Conservation (phyloP, 2,888 invertebrate species). For the Athripsodes cinereus region DNA sequence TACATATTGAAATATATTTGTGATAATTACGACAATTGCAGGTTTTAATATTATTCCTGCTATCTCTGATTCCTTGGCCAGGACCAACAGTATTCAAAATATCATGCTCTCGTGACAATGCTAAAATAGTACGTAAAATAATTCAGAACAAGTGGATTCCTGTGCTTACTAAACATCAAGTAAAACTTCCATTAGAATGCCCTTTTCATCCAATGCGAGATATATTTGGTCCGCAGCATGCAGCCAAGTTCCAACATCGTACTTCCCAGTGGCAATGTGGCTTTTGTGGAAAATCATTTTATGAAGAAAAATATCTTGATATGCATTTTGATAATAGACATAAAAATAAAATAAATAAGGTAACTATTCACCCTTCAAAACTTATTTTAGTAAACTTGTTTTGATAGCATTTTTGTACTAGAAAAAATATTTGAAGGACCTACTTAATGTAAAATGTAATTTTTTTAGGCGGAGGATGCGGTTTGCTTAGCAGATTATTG, state of each 20-base stretch:
- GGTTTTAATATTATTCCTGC: slow-evolving; percentile 75
- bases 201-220: slow-evolving; percentile 85
- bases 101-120: slow-evolving; percentile 82
- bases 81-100: slow-evolving; percentile 82
- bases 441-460: background rate
- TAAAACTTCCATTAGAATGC: slow-evolving; percentile 80
- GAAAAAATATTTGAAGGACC: background rate
- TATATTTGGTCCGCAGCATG: slow-evolving; percentile 81
- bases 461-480: slow-evolving; percentile 76
- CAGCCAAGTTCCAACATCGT: slow-evolving; percentile 77
- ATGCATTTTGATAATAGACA: slow-evolving; percentile 86
- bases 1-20: no score
- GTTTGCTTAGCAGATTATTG: slow-evolving; percentile 92
- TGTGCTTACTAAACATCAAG: slow-evolving; percentile 81
- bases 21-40: no score
- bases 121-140: slow-evolving; percentile 79
- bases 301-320: slow-evolving; percentile 81
- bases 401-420: no score
- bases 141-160: slow-evolving; percentile 90
- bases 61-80: slow-evolving; percentile 83
- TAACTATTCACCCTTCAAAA: no score
- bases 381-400: no score
- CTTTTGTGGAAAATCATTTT: slow-evolving; percentile 86
- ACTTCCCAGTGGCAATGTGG: slow-evolving; percentile 88
- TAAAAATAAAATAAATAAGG: slow-evolving; percentile 77